Percentiles rank a stretch among this genome's conserved stretches.
Conservation (phyloP, 2,888 invertebrate species). For the Artemia sinica region DNA sequence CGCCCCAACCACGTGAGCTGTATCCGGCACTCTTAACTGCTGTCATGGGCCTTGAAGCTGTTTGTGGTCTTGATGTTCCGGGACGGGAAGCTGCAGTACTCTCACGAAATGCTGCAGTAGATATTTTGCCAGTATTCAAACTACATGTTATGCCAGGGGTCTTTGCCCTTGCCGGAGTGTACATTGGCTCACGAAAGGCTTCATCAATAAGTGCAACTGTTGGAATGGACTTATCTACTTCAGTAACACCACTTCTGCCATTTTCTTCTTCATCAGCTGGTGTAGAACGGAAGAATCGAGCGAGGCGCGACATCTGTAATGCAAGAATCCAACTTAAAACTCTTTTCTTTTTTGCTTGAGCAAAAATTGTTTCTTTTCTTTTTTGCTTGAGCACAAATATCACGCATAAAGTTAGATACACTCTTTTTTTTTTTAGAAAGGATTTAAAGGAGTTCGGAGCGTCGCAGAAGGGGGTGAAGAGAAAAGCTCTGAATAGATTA, state of each 20-base stretch:
- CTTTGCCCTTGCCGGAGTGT: constrained; percentile 4
- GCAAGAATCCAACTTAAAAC: too few species aligned
- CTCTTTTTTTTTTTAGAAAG: too few species aligned
- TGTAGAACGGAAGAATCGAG: background rate
- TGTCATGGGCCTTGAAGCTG: constrained; percentile 64
- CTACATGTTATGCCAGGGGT: background rate
- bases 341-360: background rate
- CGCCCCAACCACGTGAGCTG: constrained; percentile 40
- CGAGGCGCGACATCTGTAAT: background rate
- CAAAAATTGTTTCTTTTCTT: background rate
- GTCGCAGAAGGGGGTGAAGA: too few species aligned
- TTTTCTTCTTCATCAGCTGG: constrained; percentile 1
- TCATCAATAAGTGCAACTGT: background rate
- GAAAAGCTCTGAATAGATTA: too few species aligned
- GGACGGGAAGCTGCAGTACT: background rate
- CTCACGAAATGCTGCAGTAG: background rate
- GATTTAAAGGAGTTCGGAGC: too few species aligned
- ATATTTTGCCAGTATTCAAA: background rate
- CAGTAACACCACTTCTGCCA: background rate
- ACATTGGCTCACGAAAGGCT: background rate
- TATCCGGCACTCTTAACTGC: constrained; percentile 92
- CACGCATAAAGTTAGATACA: too few species aligned
- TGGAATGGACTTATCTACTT: background rate
- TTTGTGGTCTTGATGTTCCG: constrained; percentile 26
- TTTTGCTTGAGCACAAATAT: too few species aligned